Evolutionary conservation across 2,113 vertebrate species (phyloP), one percentile per base, ranked within the genome.

Genomic region (Acanthisitta chloris): DNA sequence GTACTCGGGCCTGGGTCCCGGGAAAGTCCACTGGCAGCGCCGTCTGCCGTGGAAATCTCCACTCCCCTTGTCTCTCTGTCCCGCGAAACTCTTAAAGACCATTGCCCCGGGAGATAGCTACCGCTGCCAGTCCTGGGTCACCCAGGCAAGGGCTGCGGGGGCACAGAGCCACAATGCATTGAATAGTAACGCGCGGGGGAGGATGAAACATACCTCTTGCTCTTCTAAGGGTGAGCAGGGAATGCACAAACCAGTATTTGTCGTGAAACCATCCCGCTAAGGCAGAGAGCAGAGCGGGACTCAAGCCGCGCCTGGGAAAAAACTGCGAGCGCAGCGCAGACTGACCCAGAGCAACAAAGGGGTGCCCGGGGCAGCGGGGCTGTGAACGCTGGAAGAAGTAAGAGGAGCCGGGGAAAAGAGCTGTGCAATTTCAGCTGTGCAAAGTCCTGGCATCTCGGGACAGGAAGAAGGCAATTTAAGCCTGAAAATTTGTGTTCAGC

Each of bases 401-500:
- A 92, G 49, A 52, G 54, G 55, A 96, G 74, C 79, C 62, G 36
- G 64, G 36, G 28, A 23, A 89, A 90, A 90, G 82, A 57, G 51
- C 88, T 51, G 40, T 48, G 85, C 76, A 51, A 29, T 92, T 90
- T 93, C 82, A 62, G 79, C 66, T 43, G 54, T 86, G 76, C 66
- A 82, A 64, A 95, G 38, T 76, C 93, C 79, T 92, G 90, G 92
- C 85, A 93, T 96, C 71, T 79, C 85, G 71, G 87, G 58, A 92
- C 95, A 97, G 93, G 93, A 96, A 97, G 88, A 66, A 92, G 67
- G 88, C 93, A 94, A 93, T 89, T 97, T 93, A 92, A 96, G 86
- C 49, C 64, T 93, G 78, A 66, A 96, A 87, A 85, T 84, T 52
- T 31, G 66, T 61, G 45, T 91, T 95, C 73, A 54, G 49, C 81